These are phyloP conservation scores for Hymenochirus boettgeri DNA, from an alignment of 2,113 vertebrate species.

Conservation along the genomic window DNA sequence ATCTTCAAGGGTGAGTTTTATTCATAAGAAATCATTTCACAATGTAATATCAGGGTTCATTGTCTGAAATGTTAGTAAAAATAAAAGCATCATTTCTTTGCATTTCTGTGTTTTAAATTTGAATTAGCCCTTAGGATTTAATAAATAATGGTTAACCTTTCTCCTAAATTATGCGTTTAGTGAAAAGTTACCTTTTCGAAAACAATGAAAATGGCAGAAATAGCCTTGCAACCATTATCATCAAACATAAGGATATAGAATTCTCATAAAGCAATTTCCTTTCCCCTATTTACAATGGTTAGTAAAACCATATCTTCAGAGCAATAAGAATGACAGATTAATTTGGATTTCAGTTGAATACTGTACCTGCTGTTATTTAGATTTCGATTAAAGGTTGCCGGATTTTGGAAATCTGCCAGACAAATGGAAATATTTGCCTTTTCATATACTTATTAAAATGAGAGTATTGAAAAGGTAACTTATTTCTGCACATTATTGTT, in stretches of 20 bases:
- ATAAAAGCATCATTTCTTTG: neutral
- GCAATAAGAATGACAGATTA: conserved; percentile 65
- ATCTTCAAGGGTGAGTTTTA: neutral
- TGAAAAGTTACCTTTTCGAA: conserved; percentile 28
- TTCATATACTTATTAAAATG: conserved; percentile 60
- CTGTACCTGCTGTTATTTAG: conserved; percentile 69
- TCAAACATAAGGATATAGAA: conserved; percentile 70
- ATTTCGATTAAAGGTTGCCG: conserved; percentile 67
- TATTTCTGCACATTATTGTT: conserved; percentile 73
- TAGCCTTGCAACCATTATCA: conserved; percentile 46
- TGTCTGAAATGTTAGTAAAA: neutral
- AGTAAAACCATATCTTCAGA: conserved; percentile 62
- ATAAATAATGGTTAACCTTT: neutral
- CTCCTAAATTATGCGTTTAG: conserved; percentile 5
- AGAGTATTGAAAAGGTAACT: conserved; percentile 62
- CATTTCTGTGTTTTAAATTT: no score
- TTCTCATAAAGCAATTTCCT: conserved; percentile 75
- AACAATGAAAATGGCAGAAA: conserved; percentile 17
- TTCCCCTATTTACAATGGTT: conserved; percentile 66
- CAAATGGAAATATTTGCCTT: conserved; percentile 58
- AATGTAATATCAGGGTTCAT: no score
- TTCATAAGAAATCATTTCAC: neutral
- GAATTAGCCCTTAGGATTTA: neutral
- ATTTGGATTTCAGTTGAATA: conserved; percentile 64
- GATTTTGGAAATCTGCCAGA: conserved; percentile 65